Conservation (phyloP, 2,888 invertebrate species). For the Girardia tigrina region DNA sequence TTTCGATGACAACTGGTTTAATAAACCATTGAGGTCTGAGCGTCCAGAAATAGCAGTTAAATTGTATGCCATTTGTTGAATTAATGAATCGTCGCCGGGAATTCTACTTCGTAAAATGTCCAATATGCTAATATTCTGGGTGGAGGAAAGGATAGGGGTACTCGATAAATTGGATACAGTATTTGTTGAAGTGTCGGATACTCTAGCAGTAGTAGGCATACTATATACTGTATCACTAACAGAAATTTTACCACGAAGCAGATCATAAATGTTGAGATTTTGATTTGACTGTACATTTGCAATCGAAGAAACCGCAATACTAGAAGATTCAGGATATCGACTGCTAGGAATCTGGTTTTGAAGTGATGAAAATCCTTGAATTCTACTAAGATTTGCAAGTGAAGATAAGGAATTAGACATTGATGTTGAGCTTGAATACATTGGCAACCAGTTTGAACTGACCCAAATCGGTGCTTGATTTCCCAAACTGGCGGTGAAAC, state of each 20-base stretch:
- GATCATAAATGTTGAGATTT: background rate
- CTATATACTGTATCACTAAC: background rate
- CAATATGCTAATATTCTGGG: background rate
- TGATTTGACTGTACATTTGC: background rate
- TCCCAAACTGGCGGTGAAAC: background rate
- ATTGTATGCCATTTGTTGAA: constrained; percentile 18
- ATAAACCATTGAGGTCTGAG: background rate
- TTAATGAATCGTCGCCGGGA: constrained; percentile 6
- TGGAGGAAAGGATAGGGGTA: background rate
- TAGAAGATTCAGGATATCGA: background rate
- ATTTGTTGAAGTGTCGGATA: background rate
- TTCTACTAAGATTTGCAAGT: background rate
- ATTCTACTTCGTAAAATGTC: background rate
- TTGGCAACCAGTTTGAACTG: background rate
- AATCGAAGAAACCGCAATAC: background rate
- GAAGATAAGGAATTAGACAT: background rate
- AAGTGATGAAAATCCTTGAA: background rate
- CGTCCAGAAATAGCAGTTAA: background rate
- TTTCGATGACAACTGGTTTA: background rate
- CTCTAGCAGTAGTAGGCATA: background rate
- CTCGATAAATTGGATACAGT: background rate
- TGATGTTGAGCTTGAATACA: background rate
- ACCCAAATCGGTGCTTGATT: constrained; percentile 10
- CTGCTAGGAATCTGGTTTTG: background rate
- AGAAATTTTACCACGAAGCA: background rate